Conservation (phyloP, 2,113 vertebrate species). For the Atrichornis clamosus region DNA sequence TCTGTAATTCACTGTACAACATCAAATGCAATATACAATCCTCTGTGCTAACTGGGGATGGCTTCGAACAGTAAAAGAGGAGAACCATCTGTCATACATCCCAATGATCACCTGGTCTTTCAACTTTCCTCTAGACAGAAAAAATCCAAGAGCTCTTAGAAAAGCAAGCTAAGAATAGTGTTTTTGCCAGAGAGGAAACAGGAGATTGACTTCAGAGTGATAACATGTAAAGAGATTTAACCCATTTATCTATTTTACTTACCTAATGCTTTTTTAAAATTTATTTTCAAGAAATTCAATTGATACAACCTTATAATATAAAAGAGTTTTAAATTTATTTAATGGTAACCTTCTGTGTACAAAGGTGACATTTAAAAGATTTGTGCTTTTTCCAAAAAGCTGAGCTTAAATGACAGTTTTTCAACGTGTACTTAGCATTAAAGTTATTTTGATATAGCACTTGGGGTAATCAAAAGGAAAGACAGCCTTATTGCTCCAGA, state of each 20-base stretch:
- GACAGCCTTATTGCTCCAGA: conserved; percentile 22
- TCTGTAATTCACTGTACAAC: background rate
- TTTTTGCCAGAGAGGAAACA: background rate
- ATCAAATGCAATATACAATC: background rate
- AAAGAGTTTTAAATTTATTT: background rate
- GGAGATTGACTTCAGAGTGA: background rate
- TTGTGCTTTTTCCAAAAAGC: background rate
- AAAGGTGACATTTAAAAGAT: background rate
- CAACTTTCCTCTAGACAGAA: background rate
- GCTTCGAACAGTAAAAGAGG: background rate
- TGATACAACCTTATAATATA: background rate
- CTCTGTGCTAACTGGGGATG: background rate
- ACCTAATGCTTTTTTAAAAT: background rate
- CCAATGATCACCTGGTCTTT: background rate
- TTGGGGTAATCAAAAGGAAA: conserved; percentile 17
- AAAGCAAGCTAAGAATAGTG: background rate
- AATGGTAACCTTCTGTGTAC: background rate
- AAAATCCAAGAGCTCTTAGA: background rate
- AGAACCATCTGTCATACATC: background rate
- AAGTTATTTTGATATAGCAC: background rate
- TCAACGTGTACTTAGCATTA: background rate
- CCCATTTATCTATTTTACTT: background rate
- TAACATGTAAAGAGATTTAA: background rate
- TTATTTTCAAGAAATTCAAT: background rate
- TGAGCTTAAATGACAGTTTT: background rate